Evolutionary conservation across 2,113 vertebrate species (phyloP).

Genomic region (Ploceus nigricollis): DNA sequence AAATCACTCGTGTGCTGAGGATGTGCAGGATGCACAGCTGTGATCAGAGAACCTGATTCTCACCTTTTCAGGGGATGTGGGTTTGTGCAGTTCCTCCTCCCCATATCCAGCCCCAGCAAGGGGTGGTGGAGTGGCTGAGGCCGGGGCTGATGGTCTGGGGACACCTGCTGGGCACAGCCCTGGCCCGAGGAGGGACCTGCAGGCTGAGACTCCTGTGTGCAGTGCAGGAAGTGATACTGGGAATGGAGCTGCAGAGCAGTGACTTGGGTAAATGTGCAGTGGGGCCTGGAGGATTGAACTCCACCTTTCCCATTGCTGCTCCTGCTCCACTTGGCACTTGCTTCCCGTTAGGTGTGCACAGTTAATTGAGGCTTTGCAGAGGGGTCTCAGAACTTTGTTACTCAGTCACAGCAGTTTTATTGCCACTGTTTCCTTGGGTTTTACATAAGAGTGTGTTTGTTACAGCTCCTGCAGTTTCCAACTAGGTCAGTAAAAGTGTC

Average conservation of each 20-base stretch:
- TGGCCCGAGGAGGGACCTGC: not conserved
- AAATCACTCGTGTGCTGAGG: not conserved
- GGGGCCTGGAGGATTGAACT: not conserved
- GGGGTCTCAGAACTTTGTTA: not conserved
- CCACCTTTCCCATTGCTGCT: accelerated
- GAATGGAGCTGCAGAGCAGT: accelerated
- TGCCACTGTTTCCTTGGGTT: not conserved
- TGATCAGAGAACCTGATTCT: accelerated
- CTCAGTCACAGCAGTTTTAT: not conserved
- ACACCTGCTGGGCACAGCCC: constrained; percentile 20
- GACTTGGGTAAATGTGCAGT: not conserved
- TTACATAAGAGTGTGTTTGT: not conserved
- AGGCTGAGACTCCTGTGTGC: not conserved
- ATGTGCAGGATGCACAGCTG: not conserved
- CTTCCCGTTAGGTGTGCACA: not conserved
- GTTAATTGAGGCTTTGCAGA: not conserved
- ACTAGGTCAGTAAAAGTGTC: constrained; percentile 23
- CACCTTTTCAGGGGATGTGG: accelerated
- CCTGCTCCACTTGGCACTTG: accelerated
- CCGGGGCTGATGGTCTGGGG: not conserved
- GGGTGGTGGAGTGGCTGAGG: not conserved
- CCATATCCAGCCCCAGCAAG: accelerated
- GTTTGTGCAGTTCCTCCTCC: not conserved
- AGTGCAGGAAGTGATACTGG: accelerated
- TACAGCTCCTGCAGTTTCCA: constrained; percentile 18